Percentiles rank a stretch among this genome's conserved stretches.
Evolutionary conservation across 2,113 vertebrate genomes (phyloP).

Genomic region (Cisticola juncidis): DNA sequence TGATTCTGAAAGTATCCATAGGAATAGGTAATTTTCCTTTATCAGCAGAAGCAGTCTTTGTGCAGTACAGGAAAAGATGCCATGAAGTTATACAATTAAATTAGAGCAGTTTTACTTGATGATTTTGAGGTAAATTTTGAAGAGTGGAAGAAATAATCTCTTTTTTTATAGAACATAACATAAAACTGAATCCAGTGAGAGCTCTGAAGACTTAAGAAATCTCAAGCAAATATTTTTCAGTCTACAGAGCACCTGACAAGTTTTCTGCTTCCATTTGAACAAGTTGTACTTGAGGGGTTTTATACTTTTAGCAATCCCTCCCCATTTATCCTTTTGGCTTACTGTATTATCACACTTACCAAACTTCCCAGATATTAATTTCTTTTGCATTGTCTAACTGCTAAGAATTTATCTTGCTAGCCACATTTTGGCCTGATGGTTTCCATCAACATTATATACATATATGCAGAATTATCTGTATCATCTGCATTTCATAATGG

Average conservation of each 20-base stretch:
- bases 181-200: neutral
- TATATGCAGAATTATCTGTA: neutral
- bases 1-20: neutral
- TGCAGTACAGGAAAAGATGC: neutral
- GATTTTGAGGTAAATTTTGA: neutral
- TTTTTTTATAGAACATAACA: neutral
- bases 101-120: neutral
- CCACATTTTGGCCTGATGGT: neutral
- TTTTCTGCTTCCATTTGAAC: neutral
- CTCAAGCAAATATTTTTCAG: neutral
- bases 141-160: neutral
- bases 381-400: neutral
- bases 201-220: neutral
- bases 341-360: neutral
- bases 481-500: neutral
- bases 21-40: neutral
- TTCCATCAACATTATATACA: neutral
- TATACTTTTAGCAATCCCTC: neutral
- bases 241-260: neutral
- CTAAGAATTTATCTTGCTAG: neutral
- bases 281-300: neutral
- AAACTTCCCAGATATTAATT: neutral
- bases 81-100: neutral
- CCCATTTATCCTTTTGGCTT: neutral
- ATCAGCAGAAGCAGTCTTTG: neutral